phyloP scores from a whole-genome alignment of 2,113 vertebrate species.

The Ictalurus furcatus region DNA sequence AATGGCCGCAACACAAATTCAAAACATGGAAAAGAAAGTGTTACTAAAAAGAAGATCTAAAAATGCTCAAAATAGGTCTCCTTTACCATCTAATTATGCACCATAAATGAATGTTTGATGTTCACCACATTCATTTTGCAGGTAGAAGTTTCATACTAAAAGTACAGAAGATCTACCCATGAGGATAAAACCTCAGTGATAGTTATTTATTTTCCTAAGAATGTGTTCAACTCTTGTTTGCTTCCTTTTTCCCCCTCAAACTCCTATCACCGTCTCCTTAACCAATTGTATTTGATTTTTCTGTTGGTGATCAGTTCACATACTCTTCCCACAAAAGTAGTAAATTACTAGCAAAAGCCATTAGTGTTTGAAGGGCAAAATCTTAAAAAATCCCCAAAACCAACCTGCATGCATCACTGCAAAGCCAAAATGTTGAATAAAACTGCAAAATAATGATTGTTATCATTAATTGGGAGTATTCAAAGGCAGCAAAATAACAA shows the following conservation, averaged over 20 bases:
- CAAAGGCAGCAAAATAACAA: background rate
- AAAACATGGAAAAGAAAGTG: no score
- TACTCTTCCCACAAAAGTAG: background rate
- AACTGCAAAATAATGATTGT: background rate
- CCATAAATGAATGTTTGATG: background rate
- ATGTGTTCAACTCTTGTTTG: background rate
- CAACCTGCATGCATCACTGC: background rate
- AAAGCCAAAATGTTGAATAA: background rate
- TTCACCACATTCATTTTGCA: background rate
- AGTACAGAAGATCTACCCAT: background rate
- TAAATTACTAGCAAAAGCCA: background rate
- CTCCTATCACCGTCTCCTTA: background rate
- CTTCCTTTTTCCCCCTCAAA: background rate
- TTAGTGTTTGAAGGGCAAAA: no score
- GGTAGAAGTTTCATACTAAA: background rate
- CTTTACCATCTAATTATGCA: background rate
- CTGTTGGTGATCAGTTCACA: background rate
- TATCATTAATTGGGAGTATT: background rate
- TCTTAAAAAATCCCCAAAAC: background rate
- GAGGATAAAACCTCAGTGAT: background rate
- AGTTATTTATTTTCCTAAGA: background rate
- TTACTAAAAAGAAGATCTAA: no score
- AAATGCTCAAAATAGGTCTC: no score
- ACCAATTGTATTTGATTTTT: background rate
- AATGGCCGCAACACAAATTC: no score